phyloP scores from a whole-genome alignment of 2,888 invertebrate genomes.

The Hermaeophaga mercurialis region DNA sequence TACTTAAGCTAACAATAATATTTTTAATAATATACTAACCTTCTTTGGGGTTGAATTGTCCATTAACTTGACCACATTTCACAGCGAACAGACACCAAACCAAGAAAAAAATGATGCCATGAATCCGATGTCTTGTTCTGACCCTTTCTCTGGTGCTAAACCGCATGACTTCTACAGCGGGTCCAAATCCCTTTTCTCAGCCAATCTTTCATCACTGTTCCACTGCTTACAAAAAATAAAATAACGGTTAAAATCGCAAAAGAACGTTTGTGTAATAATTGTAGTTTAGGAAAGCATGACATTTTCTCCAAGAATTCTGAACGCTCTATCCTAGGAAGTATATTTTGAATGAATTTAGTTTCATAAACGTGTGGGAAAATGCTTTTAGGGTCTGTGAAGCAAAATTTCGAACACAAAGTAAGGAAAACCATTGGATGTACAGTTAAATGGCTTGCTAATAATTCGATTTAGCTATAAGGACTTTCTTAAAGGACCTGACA shows the following conservation, averaged over 20 bases:
- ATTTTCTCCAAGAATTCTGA: neutral
- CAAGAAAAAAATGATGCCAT: neutral
- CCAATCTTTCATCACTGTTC: constrained; percentile 10
- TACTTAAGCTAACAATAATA: too few species aligned
- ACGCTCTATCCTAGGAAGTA: neutral
- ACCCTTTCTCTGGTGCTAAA: neutral
- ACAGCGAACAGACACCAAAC: neutral
- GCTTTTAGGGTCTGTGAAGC: constrained; percentile 10
- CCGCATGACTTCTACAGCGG: constrained; percentile 11
- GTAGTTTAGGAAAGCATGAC: too few species aligned
- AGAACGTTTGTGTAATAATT: too few species aligned
- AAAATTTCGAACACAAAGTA: constrained; percentile 9
- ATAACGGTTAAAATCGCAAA: too few species aligned
- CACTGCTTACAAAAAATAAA: neutral
- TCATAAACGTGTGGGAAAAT: constrained; percentile 15
- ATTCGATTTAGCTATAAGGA: constrained; percentile 15
- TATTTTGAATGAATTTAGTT: neutral
- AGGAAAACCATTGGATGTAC: constrained; percentile 15
- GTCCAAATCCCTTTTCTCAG: neutral
- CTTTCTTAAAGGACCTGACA: constrained; percentile 5
- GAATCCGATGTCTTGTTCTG: neutral
- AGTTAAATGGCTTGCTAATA: constrained; percentile 20
- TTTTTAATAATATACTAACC: neutral
- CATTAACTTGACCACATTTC: neutral
- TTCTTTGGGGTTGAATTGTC: neutral